Base-by-base conservation (phyloP, 2,797 vertebrate genomes). In the Bovichtus diacanthus region DNA sequence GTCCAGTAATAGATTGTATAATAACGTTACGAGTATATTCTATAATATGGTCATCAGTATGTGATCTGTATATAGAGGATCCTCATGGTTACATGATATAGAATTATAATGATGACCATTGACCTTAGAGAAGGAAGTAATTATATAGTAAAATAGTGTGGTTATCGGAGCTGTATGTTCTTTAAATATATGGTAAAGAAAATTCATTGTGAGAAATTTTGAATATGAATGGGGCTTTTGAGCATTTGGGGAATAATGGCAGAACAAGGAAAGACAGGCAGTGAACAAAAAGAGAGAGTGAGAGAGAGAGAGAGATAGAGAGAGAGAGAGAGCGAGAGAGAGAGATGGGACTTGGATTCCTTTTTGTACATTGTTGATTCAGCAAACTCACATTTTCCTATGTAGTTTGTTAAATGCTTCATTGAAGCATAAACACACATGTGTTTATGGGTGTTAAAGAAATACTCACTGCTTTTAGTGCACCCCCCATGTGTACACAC, bases 311-410 rank as follows among this genome's bases (percentile, higher is more conserved):
- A 23, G 19, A 21, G 61, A 27, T 27, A 60, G n/a, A 47, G n/a
- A n/a, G n/a, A n/a, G 31, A 9, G 31, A 6, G 8, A 7, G 8
- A 34, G 31, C 9, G n/a, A 58, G 11, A 38, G 34, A 23, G 19
- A 21, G 61, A 27, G 27, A 60, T 34, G 44, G 29, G 68, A 66
- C 51, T 54, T 58, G 54, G 31, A 36, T 38, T 13, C 2, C 38
- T 55, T 53, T 70, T 69, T 58, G 69, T 43, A 65, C 65, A 73
- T 27, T 86, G 91, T 80, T 85, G 88, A 90, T 76, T 90, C 87
- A 87, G 83, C 89, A 79, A 72, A 77, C 63, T 69, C 2, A 5
- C n/a, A 59, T 67, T 71, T 76, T 47, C 19, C 9, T 67, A 3
- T 80, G 50, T 69, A 64, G 50, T 78, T 77, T 76, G 78, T 86